phyloP scores from a whole-genome alignment of 2,797 vertebrate species.

The Antrozous pallidus region DNA sequence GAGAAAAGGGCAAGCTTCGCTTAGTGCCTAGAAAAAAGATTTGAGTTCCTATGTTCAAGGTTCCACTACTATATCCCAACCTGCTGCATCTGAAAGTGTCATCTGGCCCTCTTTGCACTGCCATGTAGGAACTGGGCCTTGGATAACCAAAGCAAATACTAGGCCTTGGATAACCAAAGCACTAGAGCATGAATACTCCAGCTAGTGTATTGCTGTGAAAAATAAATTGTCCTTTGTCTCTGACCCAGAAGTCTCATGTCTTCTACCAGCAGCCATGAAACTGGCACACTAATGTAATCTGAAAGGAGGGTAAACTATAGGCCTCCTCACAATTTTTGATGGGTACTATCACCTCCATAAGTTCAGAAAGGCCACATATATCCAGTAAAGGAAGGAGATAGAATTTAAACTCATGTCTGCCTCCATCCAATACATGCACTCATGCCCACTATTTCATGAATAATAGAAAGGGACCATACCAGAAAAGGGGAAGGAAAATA shows the following conservation, averaged over 20 bases:
- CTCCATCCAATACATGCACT: background rate
- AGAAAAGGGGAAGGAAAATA: background rate
- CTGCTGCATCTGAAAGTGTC: background rate
- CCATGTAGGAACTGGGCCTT: background rate
- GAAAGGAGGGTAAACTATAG: no score
- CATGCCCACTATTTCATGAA: no score
- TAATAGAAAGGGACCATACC: background rate
- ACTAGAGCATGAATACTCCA: background rate
- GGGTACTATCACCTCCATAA: background rate
- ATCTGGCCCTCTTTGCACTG: background rate
- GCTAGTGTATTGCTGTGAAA: background rate
- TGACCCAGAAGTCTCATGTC: background rate
- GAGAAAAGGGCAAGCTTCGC: background rate
- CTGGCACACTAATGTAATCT: no score
- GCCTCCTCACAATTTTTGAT: background rate
- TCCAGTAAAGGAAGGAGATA: background rate
- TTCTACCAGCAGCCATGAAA: background rate
- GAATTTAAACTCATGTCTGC: background rate
- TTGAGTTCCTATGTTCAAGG: accelerated
- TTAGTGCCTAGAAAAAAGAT: background rate
- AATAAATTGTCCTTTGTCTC: background rate
- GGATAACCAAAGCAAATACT: background rate
- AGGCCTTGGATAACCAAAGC: background rate
- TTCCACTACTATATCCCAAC: no score
- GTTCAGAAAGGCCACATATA: background rate